Percentiles rank a stretch among this genome's conserved stretches.
Evolutionary conservation across 1,140 invertebrate species (phyloP).

Genomic region (Temnothorax curvispinosus): DNA sequence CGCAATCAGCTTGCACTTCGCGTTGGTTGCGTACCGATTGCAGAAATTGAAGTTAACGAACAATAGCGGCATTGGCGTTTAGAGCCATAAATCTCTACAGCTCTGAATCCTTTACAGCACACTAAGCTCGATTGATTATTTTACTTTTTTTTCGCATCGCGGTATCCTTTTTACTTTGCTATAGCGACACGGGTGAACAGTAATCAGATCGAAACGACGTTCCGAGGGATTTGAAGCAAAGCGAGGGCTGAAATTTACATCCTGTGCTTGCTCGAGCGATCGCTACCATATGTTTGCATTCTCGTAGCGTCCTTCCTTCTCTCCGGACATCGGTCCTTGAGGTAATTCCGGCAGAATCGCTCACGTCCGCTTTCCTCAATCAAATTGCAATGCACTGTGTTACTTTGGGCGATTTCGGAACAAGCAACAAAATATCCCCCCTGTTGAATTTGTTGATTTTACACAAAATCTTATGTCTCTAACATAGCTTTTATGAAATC

Average conservation of each 20-base stretch:
- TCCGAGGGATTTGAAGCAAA: constrained; percentile 48
- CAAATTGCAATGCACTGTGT: constrained; percentile 64
- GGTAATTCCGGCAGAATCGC: constrained; percentile 71
- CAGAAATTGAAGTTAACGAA: constrained; percentile 16
- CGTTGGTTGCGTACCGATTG: constrained; percentile 2
- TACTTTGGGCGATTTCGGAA: constrained; percentile 42
- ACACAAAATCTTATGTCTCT: not conserved
- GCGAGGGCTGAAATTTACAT: constrained; percentile 72
- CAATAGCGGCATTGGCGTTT: constrained; percentile 17
- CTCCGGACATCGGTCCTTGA: constrained; percentile 47
- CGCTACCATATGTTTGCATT: constrained; percentile 71
- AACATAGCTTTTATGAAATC: not conserved
- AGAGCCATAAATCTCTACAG: not conserved
- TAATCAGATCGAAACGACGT: constrained; percentile 45
- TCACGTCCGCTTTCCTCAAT: constrained; percentile 58
- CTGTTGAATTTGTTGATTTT: not conserved
- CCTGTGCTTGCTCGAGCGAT: constrained; percentile 64
- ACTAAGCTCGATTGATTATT: constrained; percentile 12
- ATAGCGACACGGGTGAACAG: constrained; percentile 12
- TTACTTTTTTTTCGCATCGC: not conserved
- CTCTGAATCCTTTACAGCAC: not conserved
- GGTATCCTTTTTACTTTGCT: not conserved
- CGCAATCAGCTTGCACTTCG: constrained; percentile 12
- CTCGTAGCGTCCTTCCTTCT: constrained; percentile 37
- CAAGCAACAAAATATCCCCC: constrained; percentile 49